Conservation (phyloP, 2,113 vertebrate species). For the Pagrus major region DNA sequence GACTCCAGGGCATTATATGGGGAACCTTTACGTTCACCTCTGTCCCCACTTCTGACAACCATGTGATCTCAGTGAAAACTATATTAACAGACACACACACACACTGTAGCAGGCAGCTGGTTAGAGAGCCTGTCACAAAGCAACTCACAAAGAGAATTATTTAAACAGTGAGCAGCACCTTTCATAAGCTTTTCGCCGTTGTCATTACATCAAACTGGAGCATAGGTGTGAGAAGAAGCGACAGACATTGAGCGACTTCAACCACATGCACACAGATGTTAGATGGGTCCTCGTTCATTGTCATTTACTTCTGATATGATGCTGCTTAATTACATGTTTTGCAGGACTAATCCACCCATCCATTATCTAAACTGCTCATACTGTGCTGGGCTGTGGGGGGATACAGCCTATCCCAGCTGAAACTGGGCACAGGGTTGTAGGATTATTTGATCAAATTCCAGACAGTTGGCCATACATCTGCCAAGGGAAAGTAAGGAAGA, state of each 20-base stretch:
- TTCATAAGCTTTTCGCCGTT: constrained; percentile 45
- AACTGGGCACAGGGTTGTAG: background rate
- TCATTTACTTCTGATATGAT: constrained; percentile 7
- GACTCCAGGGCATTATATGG: constrained; percentile 34
- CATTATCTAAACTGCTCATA: background rate
- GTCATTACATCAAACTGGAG: constrained; percentile 43
- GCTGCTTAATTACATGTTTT: background rate
- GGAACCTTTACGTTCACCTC: constrained; percentile 20
- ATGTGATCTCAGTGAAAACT: constrained; percentile 62
- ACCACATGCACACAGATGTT: background rate
- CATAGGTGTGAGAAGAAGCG: constrained; percentile 8
- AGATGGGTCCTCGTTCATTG: background rate
- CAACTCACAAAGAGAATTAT: constrained; percentile 68
- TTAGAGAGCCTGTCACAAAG: constrained; percentile 40
- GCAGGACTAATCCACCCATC: background rate
- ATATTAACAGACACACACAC: constrained; percentile 51
- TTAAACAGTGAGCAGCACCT: constrained; percentile 61
- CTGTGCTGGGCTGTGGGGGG: background rate
- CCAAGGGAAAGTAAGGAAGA: too few relatives aligned
- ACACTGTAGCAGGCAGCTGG: constrained; percentile 24
- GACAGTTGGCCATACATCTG: background rate
- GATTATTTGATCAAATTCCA: background rate
- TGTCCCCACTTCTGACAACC: constrained; percentile 47
- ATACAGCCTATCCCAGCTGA: background rate
- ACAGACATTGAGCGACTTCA: constrained; percentile 1